Evolutionary conservation across 2,888 invertebrate genomes (phyloP), one percentile per base, ranked within the genome.

Genomic region (Cyclophora albipunctata): DNA sequence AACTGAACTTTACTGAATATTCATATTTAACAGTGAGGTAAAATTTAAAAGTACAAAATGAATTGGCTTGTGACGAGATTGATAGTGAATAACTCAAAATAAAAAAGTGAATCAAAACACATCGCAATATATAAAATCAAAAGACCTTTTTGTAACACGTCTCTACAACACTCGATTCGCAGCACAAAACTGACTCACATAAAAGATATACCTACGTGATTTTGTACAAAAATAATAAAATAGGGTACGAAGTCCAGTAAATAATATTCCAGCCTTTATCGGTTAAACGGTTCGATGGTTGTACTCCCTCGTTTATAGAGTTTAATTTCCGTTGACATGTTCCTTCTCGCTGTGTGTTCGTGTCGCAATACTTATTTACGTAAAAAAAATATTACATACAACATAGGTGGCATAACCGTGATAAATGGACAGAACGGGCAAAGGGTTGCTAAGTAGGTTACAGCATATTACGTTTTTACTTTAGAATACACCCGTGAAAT

Each of bases 311-410:
- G 54, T 59, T 62, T 59, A 60, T 62, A 58, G 58, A 58, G 63
- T 62, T 63, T 63, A 62, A 63, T 63, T 63, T 63, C 63, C 63
- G 60, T 40, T 45, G 53, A 59, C 63, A 62, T 53, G 58, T 50
- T 56, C 55, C 52, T 52, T 54, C 50, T 51, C 51, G 49, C 6
- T 34, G 35, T 45, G 34, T n/a, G 35, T 51, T 58, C 51, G 48
- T 56, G 48, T 46, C 57, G 52, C 57, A 59, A 58, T 58, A 62
- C 42, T 42, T 59, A 62, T 58, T 59, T 57, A 57, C 58, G 57
- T 54, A 57, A 56, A 59, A n/a, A 57, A 59, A 62, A 56, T 61
- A 55, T 57, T 60, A 55, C 54, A 53, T 53, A 56, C 53, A 56
- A 54, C 55, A 50, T 59, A 62, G 59, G 55, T 58, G 56, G 59